Conservation (phyloP, 2,113 vertebrate species). For the Dendrocopos noguchii region DNA sequence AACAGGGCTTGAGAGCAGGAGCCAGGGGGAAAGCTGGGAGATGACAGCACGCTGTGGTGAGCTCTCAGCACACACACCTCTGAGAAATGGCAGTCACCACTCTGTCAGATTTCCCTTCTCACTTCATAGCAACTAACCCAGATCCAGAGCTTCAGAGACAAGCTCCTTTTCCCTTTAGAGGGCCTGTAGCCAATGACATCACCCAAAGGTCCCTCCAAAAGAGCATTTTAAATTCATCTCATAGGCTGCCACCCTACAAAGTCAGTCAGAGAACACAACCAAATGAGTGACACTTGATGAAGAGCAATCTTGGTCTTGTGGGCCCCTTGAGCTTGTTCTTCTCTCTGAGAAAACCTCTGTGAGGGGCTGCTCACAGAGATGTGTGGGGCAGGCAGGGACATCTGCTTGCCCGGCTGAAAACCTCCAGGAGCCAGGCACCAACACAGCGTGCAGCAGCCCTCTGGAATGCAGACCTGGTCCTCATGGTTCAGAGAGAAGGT, state of each 20-base stretch:
- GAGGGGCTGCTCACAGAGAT: not conserved
- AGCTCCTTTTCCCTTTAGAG: no score
- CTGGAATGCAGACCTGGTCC: rapidly evolving
- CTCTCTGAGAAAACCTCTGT: not conserved
- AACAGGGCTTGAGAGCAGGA: not conserved
- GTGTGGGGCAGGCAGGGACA: not conserved
- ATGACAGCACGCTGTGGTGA: not conserved
- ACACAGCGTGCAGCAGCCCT: not conserved
- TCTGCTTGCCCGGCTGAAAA: not conserved
- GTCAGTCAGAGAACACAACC: no score
- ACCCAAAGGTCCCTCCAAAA: no score
- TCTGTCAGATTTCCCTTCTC: not conserved
- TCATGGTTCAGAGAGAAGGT: not conserved
- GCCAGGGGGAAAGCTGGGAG: not conserved
- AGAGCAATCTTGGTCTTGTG: no score
- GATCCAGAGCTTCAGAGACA: no score
- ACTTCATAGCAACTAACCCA: not conserved
- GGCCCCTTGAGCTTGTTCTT: no score
- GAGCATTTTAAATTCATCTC: no score
- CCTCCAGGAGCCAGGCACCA: not conserved
- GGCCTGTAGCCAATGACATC: no score
- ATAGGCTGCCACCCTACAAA: no score
- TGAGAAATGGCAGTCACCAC: not conserved
- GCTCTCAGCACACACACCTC: not conserved
- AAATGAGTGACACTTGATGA: no score